Evolutionary conservation across 1,140 invertebrate species (phyloP).

Genomic region (Aphidius gifuensis): DNA sequence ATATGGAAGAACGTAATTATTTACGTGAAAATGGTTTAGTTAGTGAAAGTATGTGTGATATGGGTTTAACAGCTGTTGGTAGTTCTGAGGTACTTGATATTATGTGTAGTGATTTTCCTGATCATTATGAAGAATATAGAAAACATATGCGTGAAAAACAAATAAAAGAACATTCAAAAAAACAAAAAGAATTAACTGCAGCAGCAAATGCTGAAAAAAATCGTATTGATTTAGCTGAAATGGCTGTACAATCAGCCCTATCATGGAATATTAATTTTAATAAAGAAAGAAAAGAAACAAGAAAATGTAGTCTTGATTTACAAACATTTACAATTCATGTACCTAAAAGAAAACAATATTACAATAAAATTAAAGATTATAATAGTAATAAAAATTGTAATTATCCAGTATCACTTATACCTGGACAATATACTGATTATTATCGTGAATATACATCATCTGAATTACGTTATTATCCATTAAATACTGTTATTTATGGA

Average conservation of each 20-base stretch:
- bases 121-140: constrained; percentile 91
- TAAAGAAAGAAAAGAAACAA: constrained; percentile 66
- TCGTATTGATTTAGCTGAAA: constrained; percentile 73
- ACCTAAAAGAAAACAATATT: constrained; percentile 57
- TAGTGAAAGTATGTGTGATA: constrained; percentile 87
- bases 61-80: constrained; percentile 85
- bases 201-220: constrained; percentile 56
- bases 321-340: constrained; percentile 75
- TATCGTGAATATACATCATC: constrained; percentile 66
- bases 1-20: constrained; percentile 87
- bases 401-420: constrained; percentile 88
- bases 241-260: constrained; percentile 81
- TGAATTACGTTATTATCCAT: constrained; percentile 76
- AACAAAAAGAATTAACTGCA: constrained; percentile 62
- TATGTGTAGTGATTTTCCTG: constrained; percentile 91
- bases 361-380: constrained; percentile 48
- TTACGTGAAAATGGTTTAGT: constrained; percentile 81
- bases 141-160: constrained; percentile 78
- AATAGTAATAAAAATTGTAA: constrained; percentile 33
- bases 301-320: constrained; percentile 70
- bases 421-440: constrained; percentile 88
- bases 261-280: constrained; percentile 88
- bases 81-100: constrained; percentile 91
- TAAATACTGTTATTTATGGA: constrained; percentile 85
- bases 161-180: constrained; percentile 68